These are phyloP conservation scores for Blastomussa wellsi DNA, from an alignment of 92 coral and sea anemone genomes.

Conservation along the genomic window DNA sequence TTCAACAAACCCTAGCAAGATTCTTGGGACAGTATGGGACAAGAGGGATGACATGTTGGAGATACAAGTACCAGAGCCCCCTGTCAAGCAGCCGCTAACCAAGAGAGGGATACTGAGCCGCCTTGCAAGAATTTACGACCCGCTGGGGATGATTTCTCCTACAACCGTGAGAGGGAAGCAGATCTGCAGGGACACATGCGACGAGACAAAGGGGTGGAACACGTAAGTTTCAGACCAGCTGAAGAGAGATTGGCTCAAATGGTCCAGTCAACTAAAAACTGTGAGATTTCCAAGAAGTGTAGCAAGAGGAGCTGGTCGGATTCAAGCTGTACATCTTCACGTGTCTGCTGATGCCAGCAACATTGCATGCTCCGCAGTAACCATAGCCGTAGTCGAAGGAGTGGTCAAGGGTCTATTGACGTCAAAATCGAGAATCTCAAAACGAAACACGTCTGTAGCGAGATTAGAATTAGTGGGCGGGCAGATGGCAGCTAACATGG, in stretches of 20 bases:
- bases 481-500: constrained; percentile 64
- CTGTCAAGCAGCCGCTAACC: neutral
- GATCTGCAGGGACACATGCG: constrained; percentile 32
- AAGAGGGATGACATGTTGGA: constrained; percentile 14
- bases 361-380: neutral
- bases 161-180: constrained; percentile 28
- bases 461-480: constrained; percentile 47
- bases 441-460: constrained; percentile 44
- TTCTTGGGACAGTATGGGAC: neutral
- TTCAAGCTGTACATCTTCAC: constrained; percentile 44
- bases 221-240: constrained; percentile 12
- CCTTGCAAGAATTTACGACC: constrained; percentile 12
- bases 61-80: neutral
- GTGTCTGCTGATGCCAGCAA: constrained; percentile 53
- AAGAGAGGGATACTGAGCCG: constrained; percentile 22
- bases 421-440: constrained; percentile 48
- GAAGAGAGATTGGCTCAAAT: constrained; percentile 17
- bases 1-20: constrained; percentile 24
- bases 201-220: constrained; percentile 41
- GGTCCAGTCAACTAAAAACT: constrained; percentile 17
- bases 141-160: constrained; percentile 34
- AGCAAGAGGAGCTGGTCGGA: neutral
- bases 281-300: constrained; percentile 28
- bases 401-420: constrained; percentile 37
- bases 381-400: constrained; percentile 34